Evolutionary conservation across 2,888 invertebrate genomes (phyloP), one percentile per base, ranked within the genome.

Genomic region (Cenopis cana): DNA sequence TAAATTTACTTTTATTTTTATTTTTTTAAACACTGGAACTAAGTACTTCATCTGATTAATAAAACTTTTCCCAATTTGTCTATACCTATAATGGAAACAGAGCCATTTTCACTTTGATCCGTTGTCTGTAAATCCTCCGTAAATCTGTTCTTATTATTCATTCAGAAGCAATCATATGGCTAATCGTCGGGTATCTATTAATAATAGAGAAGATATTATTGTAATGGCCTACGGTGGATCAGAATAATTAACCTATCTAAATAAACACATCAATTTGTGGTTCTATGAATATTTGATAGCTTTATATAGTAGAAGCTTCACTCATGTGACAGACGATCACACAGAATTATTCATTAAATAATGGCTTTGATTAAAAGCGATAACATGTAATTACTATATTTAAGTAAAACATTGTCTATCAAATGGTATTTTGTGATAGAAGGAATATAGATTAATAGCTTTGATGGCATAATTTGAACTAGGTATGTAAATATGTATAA

Each of bases 261-360:
- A 46, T 46, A 46, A 46, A 46, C n/a, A 41, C 41, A 46, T 14
- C 46, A 46, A 46, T 46, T 41, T 46, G 46, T 46, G 46, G 46
- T 46, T 46, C 46, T 8, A 46, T 20, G 20, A 54, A 20, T 54
- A 14, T 24, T 14, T n/a, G n/a, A n/a, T n/a, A n/a, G n/a, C n/a
- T n/a, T 12, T 11, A 24, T 54, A 24, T 54, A 24, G 24, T 18
- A 50, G 50, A 50, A 50, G 18, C 50, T 17, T 50, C 18, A 50
- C 18, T 17, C 8, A 18, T 50, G 2, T 46, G 46, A 46, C n/a
- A n/a, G 46, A 8, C 46, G 8, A 12, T 12, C 8, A 4, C 14
- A 20, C 20, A 12, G 24, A 54, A 14, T 54, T 24, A 5, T 46
- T 46, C 46, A 46, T 46, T n/a, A n/a, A 46, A n/a, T 46, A 8